These are phyloP conservation scores for Adelges cooleyi DNA, from an alignment of 1,140 invertebrate species.

Conservation along the genomic window DNA sequence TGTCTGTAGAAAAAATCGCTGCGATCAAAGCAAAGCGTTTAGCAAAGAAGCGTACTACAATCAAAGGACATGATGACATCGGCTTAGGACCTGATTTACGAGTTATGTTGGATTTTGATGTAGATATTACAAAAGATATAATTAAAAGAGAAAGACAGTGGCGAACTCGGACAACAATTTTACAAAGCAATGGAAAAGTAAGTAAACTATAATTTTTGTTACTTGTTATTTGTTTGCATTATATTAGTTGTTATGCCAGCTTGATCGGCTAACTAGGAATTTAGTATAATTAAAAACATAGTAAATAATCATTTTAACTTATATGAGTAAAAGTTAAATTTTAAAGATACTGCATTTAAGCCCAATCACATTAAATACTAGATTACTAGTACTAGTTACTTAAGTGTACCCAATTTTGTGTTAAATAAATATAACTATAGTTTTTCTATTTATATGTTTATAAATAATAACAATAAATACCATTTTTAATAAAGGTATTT, in stretches of 20 bases:
- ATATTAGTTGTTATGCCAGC: too few relatives aligned
- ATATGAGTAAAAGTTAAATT: neutral
- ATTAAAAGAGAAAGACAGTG: conserved; percentile 88
- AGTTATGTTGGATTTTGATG: conserved; percentile 86
- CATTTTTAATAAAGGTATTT: conserved; percentile 50
- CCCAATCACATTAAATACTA: too few relatives aligned
- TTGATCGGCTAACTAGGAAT: too few relatives aligned
- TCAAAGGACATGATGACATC: conserved; percentile 85
- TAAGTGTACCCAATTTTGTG: too few relatives aligned
- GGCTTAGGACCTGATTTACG: conserved; percentile 69
- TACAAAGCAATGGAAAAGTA: conserved; percentile 89
- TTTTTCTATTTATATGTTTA: too few relatives aligned
- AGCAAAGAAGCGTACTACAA: conserved; percentile 91
- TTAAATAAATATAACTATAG: too few relatives aligned
- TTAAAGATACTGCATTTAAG: too few relatives aligned
- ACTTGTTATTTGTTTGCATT: too few relatives aligned
- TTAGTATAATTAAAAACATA: too few relatives aligned
- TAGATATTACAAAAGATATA: conserved; percentile 92
- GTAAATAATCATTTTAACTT: too few relatives aligned
- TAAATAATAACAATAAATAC: neutral
- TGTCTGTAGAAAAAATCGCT: conserved; percentile 96
- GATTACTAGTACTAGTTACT: too few relatives aligned
- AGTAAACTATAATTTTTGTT: too few relatives aligned
- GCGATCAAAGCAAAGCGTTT: conserved; percentile 95
- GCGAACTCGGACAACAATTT: conserved; percentile 85